Percentiles rank a stretch among this genome's conserved stretches.
phyloP scores from a whole-genome alignment of 2,888 invertebrate species.

The Pterobdella sp. region DNA sequence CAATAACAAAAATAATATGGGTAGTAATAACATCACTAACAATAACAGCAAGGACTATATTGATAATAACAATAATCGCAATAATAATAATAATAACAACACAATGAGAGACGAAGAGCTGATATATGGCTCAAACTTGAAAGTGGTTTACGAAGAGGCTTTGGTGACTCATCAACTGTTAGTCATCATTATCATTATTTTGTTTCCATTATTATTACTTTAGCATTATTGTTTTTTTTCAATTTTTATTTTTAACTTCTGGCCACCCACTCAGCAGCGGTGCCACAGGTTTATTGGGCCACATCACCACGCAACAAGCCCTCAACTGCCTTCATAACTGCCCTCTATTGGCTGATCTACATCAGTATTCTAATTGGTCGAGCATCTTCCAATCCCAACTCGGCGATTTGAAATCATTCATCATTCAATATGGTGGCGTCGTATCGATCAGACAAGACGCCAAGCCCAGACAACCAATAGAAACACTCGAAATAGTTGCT shows the following conservation, averaged over 20 bases:
- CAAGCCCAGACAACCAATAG: not conserved
- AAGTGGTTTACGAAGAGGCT: not conserved
- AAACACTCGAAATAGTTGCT: constrained; percentile 39
- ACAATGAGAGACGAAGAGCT: not conserved
- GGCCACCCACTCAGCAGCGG: too few relatives aligned
- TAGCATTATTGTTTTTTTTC: too few relatives aligned
- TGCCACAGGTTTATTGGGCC: constrained; percentile 45
- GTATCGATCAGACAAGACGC: constrained; percentile 29
- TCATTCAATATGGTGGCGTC: constrained; percentile 46
- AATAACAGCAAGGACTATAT: not conserved
- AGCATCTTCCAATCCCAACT: constrained; percentile 47
- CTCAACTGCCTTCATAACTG: constrained; percentile 46
- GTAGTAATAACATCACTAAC: not conserved
- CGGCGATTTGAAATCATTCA: constrained; percentile 46
- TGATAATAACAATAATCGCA: constrained; percentile 4
- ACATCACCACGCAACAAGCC: constrained; percentile 44
- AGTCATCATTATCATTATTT: not conserved
- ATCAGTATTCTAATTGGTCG: constrained; percentile 46
- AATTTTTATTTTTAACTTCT: too few relatives aligned
- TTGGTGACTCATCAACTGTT: not conserved
- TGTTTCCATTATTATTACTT: not conserved
- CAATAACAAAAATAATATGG: not conserved
- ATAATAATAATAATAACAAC: not conserved
- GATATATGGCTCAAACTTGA: not conserved
- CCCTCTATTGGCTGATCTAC: constrained; percentile 46